phyloP scores from a whole-genome alignment of 2,113 vertebrate species.

The Bolborhynchus lineola region DNA sequence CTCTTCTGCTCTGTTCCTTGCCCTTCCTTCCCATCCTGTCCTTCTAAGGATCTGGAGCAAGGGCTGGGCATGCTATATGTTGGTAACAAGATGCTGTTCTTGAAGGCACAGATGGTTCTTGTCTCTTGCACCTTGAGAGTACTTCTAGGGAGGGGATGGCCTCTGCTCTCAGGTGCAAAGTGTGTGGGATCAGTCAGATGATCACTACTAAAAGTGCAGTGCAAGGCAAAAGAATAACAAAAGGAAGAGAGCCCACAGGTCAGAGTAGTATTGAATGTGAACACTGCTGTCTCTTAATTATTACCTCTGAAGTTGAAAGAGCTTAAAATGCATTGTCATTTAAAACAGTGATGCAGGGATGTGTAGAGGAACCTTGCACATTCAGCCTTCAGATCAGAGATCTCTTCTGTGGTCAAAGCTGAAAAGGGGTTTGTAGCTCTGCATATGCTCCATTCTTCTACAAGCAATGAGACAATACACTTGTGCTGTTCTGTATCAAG shows the following conservation, averaged over 20 bases:
- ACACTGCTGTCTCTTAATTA: neutral
- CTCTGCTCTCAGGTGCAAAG: neutral
- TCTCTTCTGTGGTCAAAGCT: neutral
- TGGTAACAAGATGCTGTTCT: neutral
- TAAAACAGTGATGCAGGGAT: neutral
- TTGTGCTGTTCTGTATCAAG: neutral
- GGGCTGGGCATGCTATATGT: neutral
- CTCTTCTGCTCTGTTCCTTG: neutral
- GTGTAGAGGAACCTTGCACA: neutral
- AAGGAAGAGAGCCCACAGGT: neutral
- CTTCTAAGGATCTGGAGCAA: rapidly evolving
- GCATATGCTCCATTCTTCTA: neutral
- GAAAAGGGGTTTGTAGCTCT: neutral
- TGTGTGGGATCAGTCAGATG: neutral
- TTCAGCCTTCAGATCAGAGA: neutral
- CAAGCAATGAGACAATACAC: rapidly evolving
- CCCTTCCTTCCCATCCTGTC: neutral
- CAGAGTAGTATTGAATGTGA: neutral
- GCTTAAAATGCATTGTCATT: neutral
- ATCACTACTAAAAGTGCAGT: neutral
- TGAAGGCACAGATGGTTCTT: neutral
- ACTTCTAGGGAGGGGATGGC: neutral
- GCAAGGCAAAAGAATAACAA: neutral
- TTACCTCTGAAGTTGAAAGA: neutral
- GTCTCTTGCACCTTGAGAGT: neutral